Evolutionary conservation across 2,797 vertebrate species (phyloP), one percentile per base, ranked within the genome.

Genomic region (Clarias fuscus): DNA sequence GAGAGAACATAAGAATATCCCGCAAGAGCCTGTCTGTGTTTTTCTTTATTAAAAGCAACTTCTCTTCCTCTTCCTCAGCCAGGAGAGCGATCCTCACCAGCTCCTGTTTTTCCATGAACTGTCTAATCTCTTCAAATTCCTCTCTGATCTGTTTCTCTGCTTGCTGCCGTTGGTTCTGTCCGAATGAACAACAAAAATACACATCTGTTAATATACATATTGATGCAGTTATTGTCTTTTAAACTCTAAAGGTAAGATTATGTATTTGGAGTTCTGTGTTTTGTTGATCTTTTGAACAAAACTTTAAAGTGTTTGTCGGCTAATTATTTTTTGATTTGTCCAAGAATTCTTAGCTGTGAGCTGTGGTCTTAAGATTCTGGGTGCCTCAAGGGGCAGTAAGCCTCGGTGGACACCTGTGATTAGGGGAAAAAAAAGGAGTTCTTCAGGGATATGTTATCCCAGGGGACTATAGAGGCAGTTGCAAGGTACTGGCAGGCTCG

Each of bases 1-100:
- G 94, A 2, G 96, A 95, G 84, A 95, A 93, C 7, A 88, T 93
- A 78, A 96, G 91, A 89, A 96, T 95, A 7, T 94, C 92, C 56
- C 93, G 90, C 24, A 93, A 93, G 89, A 96, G 93, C 90, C 64
- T 30, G 2, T 96, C 95, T 0, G 94, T 91, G 84, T 93, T 95
- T 88, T 90, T 96, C 91, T 89, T 96, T 90, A 95, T 88, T 82
- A 92, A 91, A 83, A 92, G 93, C 22, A 90, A 93, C 91, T 95
- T 96, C 86, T 94, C 91, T 86, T 95, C 91, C 1, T 93, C 92
- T 89, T 96, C 95, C 85, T 91, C 89, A 65, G 84, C 88, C 90
- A 96, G 91, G 6, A 84, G 64, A 0, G 91, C 88, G 77, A 96
- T 88, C 4, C 94, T 90, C 0, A 81, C 85, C 0, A 85, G 78